Base-by-base conservation (phyloP, 2,113 vertebrate genomes). In the Caretta caretta region DNA sequence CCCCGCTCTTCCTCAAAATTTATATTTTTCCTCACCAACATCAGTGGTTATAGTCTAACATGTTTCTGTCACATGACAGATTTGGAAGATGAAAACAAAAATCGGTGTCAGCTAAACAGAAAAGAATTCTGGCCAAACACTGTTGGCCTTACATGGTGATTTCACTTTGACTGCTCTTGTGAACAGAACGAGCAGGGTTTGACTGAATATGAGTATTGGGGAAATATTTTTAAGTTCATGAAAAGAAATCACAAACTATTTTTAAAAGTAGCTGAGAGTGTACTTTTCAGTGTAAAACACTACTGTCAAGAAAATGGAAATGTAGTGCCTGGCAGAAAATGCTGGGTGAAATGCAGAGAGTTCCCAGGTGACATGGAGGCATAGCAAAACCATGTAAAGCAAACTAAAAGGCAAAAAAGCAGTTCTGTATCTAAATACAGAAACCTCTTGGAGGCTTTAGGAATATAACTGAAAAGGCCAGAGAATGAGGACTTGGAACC, bases 1-100 rank as follows among this genome's bases (percentile, higher is more conserved):
- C 1, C 75, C 2, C 16, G 6, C 9, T 0, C 0, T 57, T 95
- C 89, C 19, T 42, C 51, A 89, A 59, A 38, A 29, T 0, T 0
- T 10, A 5, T 22, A 72, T 48, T 3, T 80, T 94, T 85, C 24
- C 13, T 90, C 75, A 46, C 17, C 13, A 75, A 72, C 59, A n/a
- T 93, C 76, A 83, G 25, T 80, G 91, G 72, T 29, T 48, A 24
- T 38, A 72, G 8, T 38, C 65, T 72, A 72, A n/a, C 9, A 38
- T 72, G 50, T 10, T 88, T 86, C 54, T 72, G 31, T 72, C 80
- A 35, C 54, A 20, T 51, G 88, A 42, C 86, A 93, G 86, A 48
- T 69, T 20, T 19, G 17, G 53, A 38, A 88, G 57, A 83, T 19
- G 38, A 69, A 78, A 86, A 38, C 29, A 75, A 86, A 88, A 90